A percentile compares a stretch with the other conserved stretches of the same genome.
These are phyloP conservation scores for Polyploca ridens DNA, from an alignment of 2,888 invertebrate genomes.

Conservation along the genomic window DNA sequence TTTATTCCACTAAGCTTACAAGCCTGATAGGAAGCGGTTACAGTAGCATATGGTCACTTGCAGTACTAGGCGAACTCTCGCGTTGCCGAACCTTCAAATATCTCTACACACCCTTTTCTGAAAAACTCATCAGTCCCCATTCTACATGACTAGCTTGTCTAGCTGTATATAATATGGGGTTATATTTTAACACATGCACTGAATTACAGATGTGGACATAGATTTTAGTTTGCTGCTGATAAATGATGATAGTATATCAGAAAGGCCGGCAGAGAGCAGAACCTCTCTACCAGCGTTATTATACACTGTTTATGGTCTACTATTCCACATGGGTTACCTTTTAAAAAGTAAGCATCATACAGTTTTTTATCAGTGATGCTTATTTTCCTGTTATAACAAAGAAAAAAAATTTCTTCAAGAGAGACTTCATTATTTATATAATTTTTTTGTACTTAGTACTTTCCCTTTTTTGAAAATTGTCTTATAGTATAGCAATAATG, in stretches of 20 bases:
- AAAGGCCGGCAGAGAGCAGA: constrained; percentile 56
- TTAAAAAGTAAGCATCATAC: constrained; percentile 79
- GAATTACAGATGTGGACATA: constrained; percentile 79
- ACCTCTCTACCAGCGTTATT: constrained; percentile 75
- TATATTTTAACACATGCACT: constrained; percentile 31
- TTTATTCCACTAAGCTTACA: too few species aligned
- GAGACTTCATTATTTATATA: too few species aligned
- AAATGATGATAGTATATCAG: constrained; percentile 61
- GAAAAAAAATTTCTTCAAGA: not conserved
- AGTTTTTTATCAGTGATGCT: constrained; percentile 45
- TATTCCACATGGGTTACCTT: constrained; percentile 80
- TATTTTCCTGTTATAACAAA: constrained; percentile 16
- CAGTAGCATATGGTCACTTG: too few species aligned
- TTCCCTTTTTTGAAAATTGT: too few species aligned
- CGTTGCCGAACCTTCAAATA: too few species aligned
- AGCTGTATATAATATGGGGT: not conserved
- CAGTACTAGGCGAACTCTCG: too few species aligned
- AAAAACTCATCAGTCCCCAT: not conserved
- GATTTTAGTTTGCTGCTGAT: constrained; percentile 74
- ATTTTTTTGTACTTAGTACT: constrained; percentile 28
- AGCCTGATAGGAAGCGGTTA: too few species aligned
- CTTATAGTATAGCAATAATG: too few species aligned
- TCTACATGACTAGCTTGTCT: not conserved
- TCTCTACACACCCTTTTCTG: not conserved
- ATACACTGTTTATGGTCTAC: constrained; percentile 79